phyloP scores from a whole-genome alignment of 2,888 invertebrate genomes.

The Acanthosepion pharaonis region DNA sequence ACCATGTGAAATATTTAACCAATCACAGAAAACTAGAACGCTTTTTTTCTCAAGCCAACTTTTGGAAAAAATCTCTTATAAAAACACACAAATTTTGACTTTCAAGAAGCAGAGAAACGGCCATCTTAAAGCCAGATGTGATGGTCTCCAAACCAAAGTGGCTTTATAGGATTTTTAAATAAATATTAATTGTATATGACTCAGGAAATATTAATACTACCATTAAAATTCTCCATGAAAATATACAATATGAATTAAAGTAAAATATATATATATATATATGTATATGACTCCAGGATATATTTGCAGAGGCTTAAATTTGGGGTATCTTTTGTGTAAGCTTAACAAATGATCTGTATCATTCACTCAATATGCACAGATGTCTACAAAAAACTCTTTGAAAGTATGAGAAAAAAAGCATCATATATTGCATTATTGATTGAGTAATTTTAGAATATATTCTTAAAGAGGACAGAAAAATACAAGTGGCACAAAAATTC shows the following conservation, averaged over 20 bases:
- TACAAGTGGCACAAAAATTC: neutral
- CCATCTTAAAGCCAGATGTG: too few species aligned
- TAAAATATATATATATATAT: neutral
- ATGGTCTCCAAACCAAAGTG: too few species aligned
- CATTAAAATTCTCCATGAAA: neutral
- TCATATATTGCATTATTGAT: neutral
- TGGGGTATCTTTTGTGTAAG: neutral
- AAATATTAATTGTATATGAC: too few species aligned
- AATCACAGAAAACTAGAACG: too few species aligned
- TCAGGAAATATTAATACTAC: too few species aligned
- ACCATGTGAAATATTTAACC: too few species aligned
- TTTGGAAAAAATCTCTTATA: too few species aligned
- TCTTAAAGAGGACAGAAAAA: neutral
- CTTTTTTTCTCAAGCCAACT: too few species aligned
- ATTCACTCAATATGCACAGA: neutral
- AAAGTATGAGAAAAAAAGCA: neutral
- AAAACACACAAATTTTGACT: too few species aligned
- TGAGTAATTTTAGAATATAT: neutral
- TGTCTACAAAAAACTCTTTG: neutral
- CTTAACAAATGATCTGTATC: neutral
- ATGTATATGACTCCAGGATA: neutral
- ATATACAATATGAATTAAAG: neutral
- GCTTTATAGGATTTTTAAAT: too few species aligned
- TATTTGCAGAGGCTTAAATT: neutral
- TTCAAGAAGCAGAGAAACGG: too few species aligned